Evolutionary conservation across 2,888 invertebrate genomes (phyloP).

Genomic region (Chrysomela aeneicollis): DNA sequence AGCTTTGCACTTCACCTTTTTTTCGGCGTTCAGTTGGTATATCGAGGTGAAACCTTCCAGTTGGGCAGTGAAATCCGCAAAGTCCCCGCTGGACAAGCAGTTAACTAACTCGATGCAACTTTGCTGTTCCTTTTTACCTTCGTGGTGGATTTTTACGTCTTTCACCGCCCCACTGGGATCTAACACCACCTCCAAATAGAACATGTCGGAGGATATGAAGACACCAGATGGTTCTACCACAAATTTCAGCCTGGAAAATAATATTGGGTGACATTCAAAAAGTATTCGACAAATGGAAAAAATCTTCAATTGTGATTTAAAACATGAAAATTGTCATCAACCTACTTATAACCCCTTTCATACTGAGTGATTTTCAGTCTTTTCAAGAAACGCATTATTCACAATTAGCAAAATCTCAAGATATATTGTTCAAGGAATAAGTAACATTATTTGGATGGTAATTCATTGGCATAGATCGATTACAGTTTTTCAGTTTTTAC

Average conservation of each 20-base stretch:
- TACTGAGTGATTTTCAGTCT: too few species aligned
- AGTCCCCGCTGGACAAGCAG: conserved; percentile 85
- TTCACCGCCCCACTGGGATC: conserved; percentile 84
- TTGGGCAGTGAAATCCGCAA: conserved; percentile 90
- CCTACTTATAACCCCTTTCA: too few species aligned
- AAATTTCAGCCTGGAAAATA: conserved; percentile 75
- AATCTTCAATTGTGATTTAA: too few species aligned
- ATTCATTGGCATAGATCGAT: too few species aligned
- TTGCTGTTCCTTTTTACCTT: conserved; percentile 83
- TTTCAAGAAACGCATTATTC: too few species aligned
- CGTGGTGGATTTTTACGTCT: conserved; percentile 92
- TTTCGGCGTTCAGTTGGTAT: conserved; percentile 93
- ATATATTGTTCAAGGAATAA: too few species aligned
- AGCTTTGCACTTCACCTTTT: conserved; percentile 93
- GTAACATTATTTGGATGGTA: too few species aligned
- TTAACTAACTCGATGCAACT: conserved; percentile 89
- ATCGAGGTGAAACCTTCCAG: conserved; percentile 84
- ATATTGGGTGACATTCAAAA: too few species aligned
- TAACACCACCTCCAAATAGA: conserved; percentile 89
- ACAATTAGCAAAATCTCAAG: too few species aligned
- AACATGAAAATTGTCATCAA: too few species aligned
- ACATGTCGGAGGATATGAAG: conserved; percentile 96
- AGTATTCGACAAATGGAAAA: too few species aligned
- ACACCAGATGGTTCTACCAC: conserved; percentile 83
- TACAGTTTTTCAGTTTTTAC: too few species aligned